A percentile compares a stretch with the other conserved stretches of the same genome.
Conservation (phyloP, 2,888 invertebrate species). For the Nomada hirtipes region DNA sequence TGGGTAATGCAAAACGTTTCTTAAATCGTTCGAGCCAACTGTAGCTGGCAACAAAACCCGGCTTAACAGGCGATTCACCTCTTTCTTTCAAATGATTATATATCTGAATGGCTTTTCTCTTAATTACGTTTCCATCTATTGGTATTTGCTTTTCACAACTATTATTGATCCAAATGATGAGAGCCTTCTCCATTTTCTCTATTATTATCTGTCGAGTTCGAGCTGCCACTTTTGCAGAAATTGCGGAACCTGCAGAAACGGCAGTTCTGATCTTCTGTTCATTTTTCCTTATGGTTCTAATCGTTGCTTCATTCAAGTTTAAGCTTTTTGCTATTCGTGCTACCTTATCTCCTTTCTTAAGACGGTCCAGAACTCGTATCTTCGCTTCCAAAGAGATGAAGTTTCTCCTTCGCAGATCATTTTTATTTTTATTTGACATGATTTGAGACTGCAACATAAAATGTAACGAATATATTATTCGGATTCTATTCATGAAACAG, state of each 20-base stretch:
- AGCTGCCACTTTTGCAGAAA: slow-evolving; percentile 1
- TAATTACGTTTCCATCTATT: slow-evolving; percentile 15
- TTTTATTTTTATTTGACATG: slow-evolving; percentile 23
- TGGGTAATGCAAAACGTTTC: slow-evolving; percentile 36
- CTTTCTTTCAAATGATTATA: slow-evolving; percentile 22
- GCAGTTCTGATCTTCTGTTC: slow-evolving; percentile 20
- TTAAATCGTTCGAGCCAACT: slow-evolving; percentile 36
- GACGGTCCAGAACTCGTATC: slow-evolving; percentile 22
- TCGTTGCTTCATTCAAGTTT: slow-evolving; percentile 42
- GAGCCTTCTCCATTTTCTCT: slow-evolving; percentile 17
- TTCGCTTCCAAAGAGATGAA: slow-evolving; percentile 41
- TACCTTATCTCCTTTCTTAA: slow-evolving; percentile 39
- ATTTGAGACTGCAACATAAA: background rate
- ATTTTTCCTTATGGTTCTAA: slow-evolving; percentile 21
- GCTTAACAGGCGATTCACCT: slow-evolving; percentile 25
- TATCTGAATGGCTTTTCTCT: slow-evolving; percentile 7
- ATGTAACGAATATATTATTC: no score
- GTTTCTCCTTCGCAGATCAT: slow-evolving; percentile 28
- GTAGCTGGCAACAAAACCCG: slow-evolving; percentile 40
- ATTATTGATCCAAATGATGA: slow-evolving; percentile 36
- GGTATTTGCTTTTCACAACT: slow-evolving; percentile 31
- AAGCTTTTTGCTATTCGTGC: slow-evolving; percentile 31
- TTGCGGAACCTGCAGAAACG: slow-evolving; percentile 15
- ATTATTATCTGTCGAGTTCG: slow-evolving; percentile 5
- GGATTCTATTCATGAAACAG: no score